Base-by-base conservation (phyloP, 2,797 vertebrate genomes). In the Chiloscyllium punctatum region DNA sequence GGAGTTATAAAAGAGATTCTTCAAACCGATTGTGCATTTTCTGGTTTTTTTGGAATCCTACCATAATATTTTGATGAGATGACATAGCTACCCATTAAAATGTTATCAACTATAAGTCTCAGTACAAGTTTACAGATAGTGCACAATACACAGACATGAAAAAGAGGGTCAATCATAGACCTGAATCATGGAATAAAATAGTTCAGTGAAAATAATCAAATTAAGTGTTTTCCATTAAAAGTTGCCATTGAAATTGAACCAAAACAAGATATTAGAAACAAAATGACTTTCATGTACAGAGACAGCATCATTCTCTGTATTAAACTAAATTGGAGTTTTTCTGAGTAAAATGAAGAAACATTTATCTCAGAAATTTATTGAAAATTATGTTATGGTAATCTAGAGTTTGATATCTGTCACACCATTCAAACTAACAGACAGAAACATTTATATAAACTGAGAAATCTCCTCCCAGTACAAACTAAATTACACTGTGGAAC, bases 241-340 rank as follows among this genome's bases (percentile, higher is more conserved):
- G 37, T 92, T 69, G n/a, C 66, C 68, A 69, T 92, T 25, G 8
- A 71, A 94, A 72, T 27, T 74, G 18, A 71, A 94, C 15, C 37
- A 71, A 74, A 94, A 72, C 21, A 71, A 48, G 42, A 94, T 94
- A 94, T 57, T 33, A 91, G 27, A 66, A 91, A 91, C 88, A 91
- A 84, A 48, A 84, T 48, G 23, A 51, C 42, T 30, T 53, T 33
- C 25, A 77, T 27, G 25, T 42, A 21, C n/a, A 69, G 53, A n/a
- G 48, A 13, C 51, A 6, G n/a, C 77, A 77, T 95, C 27, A 74
- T 51, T 77, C 66, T 77, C 71, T 30, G 77, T n/a, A 94, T 94
- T 94, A 94, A 94, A 90, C 16, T 42, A 94, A 71, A 94, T 9
- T 71, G 23, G n/a, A 68, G n/a, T 94, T 69, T 23, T 74, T 27